These are phyloP conservation scores for Amphipyra tragopoginis DNA, from an alignment of 2,888 invertebrate species.

Conservation along the genomic window DNA sequence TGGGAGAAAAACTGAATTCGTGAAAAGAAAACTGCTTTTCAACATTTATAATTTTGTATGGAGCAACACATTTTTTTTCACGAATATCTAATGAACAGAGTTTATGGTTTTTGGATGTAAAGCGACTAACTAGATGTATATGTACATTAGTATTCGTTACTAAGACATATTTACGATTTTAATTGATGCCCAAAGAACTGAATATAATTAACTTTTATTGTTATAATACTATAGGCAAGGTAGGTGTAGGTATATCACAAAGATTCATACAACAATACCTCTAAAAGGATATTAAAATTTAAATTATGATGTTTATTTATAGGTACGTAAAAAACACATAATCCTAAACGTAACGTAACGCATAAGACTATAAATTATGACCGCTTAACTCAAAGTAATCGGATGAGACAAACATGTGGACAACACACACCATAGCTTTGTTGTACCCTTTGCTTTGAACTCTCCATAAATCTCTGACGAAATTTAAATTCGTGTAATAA, in stretches of 20 bases:
- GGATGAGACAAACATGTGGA: constrained; percentile 61
- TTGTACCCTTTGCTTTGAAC: constrained; percentile 51
- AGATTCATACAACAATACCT: constrained; percentile 7
- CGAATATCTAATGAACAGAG: too few relatives aligned
- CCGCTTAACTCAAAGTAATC: constrained; percentile 54
- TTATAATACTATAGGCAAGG: not conserved
- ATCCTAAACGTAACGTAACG: constrained; percentile 38
- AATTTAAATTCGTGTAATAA: constrained; percentile 51
- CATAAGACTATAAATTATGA: constrained; percentile 55
- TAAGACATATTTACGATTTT: not conserved
- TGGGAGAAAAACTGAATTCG: too few relatives aligned
- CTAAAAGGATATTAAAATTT: constrained; percentile 31
- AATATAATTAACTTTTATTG: constrained; percentile 6
- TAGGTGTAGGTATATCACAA: too few relatives aligned
- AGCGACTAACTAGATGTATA: too few relatives aligned
- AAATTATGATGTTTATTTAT: constrained; percentile 47
- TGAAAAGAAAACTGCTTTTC: too few relatives aligned
- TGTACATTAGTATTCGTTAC: constrained; percentile 1
- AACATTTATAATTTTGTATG: too few relatives aligned
- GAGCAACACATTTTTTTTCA: too few relatives aligned
- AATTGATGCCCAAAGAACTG: not conserved
- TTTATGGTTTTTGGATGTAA: too few relatives aligned
- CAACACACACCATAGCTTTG: constrained; percentile 54
- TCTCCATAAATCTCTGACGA: constrained; percentile 53
- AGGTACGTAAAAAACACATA: constrained; percentile 34